Evolutionary conservation across 2,888 invertebrate species (phyloP).

Genomic region (Tortricodes alternella): DNA sequence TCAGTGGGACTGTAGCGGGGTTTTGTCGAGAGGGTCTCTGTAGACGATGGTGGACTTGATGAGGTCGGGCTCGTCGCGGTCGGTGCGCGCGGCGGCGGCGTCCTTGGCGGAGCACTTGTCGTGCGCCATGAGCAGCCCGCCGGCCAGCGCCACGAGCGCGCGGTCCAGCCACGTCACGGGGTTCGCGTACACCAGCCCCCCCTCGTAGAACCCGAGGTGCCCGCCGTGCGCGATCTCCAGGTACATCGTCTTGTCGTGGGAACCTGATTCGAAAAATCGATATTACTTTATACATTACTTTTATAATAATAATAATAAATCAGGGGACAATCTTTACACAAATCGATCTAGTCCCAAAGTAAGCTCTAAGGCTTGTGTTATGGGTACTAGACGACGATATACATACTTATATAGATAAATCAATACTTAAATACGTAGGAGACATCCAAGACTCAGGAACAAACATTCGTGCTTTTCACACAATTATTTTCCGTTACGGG

Average conservation of each 20-base stretch:
- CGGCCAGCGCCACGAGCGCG: slow-evolving; percentile 91
- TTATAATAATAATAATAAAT: no score
- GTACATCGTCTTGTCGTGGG: slow-evolving; percentile 86
- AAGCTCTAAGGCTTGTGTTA: no score
- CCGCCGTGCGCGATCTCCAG: slow-evolving; percentile 95
- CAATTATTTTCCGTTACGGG: no score
- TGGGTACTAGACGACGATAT: no score
- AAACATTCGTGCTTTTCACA: no score
- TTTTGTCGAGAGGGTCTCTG: slow-evolving; percentile 67
- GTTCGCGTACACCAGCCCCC: slow-evolving; percentile 92
- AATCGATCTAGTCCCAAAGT: no score
- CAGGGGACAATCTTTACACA: no score
- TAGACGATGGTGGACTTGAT: slow-evolving; percentile 72
- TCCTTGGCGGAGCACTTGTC: slow-evolving; percentile 66
- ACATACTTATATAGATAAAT: no score
- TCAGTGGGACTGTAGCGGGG: slow-evolving; percentile 11
- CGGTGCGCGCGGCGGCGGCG: slow-evolving; percentile 27
- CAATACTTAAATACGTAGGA: no score
- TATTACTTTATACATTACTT: background rate
- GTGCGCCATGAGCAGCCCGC: slow-evolving; percentile 86
- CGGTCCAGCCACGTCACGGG: slow-evolving; percentile 97
- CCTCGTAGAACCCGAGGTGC: slow-evolving; percentile 97
- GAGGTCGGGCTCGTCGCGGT: slow-evolving; percentile 69
- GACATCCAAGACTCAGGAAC: no score
- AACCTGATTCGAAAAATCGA: slow-evolving; percentile 73